Evolutionary conservation across 2,113 vertebrate genomes (phyloP), one percentile per base, ranked within the genome.

Genomic region (Perca schrenkii): DNA sequence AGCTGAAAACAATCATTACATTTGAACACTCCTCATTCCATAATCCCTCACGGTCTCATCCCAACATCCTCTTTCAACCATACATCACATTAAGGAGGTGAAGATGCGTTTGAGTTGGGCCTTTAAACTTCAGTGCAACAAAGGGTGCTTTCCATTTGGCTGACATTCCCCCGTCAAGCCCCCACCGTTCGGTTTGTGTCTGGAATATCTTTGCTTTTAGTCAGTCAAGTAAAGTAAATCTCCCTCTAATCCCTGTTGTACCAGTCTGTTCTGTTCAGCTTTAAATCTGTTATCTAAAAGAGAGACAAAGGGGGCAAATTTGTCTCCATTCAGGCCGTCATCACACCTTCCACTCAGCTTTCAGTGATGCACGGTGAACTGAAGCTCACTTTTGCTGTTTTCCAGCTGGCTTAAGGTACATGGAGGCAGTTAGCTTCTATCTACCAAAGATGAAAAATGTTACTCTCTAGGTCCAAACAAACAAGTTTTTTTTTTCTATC

Each of bases 171-270:
- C 40, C 36, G 8, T 40, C 40, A 40, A 40, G 40, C 40, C 40
- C 40, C 10, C 40, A 43, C 40, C 2, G 0, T 43, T 43, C 10
- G 11, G 40, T 11, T 11, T 22, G 16, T 19, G 74, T 66, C 54
- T 61, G 67, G 67, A 56, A 22, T 54, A 8, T 36, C 17, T 57
- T 52, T 71, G 46, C 72, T 66, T 25, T 57, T 52, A n/a, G 65
- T 46, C 66, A 75, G 46, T 66, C 31, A 60, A 63, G 54, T 52
- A 46, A 50, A 34, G 36, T 68, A 50, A 79, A 75, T 73, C 82
- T 76, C 50, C 31, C 82, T 47, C 28, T 88, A 88, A 84, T 88
- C 86, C 69, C 54, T 19, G 52, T 34, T 40, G 64, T 77, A 56
- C 46, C 54, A n/a, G 21, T 52, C 56, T 68, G 68, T 16, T 77